Evolutionary conservation across 2,888 invertebrate genomes (phyloP).

Genomic region (Heliconius charithonia): DNA sequence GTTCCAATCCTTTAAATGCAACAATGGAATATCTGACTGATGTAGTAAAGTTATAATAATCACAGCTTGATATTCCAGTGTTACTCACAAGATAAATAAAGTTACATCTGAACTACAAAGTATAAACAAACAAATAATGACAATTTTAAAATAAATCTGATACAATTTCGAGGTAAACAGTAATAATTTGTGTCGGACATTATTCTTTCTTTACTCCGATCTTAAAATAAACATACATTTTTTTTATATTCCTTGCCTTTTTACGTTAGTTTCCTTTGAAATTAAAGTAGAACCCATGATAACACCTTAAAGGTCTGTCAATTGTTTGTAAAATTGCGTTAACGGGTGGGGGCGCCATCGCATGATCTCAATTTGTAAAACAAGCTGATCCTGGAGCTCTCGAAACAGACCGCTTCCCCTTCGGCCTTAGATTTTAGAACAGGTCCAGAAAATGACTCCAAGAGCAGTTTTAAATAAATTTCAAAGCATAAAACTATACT

Average conservation of each 20-base stretch:
- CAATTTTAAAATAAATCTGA: background rate
- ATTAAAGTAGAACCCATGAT: background rate
- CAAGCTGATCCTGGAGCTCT: background rate
- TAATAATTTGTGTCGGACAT: constrained; percentile 7
- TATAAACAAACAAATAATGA: background rate
- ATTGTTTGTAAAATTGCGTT: constrained; percentile 10
- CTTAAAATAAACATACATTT: background rate
- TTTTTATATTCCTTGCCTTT: background rate
- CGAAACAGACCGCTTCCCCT: background rate
- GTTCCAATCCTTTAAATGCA: constrained; percentile 32
- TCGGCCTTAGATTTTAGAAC: constrained; percentile 3
- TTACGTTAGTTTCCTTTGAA: background rate
- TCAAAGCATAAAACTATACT: background rate
- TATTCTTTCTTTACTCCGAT: background rate
- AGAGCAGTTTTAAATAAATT: background rate
- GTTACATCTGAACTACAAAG: background rate
- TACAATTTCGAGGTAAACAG: background rate
- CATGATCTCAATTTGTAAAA: background rate
- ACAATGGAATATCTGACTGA: background rate
- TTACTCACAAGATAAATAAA: background rate
- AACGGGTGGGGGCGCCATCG: constrained; percentile 11
- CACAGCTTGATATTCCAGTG: background rate
- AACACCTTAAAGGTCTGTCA: background rate
- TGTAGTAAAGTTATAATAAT: background rate
- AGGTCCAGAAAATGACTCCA: background rate